Conservation (phyloP, 2,797 vertebrate species). For the Oceanodroma leucorhoa region DNA sequence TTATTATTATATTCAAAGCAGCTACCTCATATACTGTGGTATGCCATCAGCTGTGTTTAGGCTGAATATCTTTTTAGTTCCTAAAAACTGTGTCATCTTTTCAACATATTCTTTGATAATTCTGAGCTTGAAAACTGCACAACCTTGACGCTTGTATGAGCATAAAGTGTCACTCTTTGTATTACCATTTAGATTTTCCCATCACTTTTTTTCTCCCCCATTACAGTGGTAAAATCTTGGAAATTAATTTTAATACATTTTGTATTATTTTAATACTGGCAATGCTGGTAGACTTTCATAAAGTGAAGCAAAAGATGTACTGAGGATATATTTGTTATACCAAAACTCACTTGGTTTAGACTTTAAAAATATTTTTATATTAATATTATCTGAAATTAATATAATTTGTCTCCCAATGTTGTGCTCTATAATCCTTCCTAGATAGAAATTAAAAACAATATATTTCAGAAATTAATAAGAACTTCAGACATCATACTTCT, state of each 20-base stretch:
- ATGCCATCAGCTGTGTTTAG: neutral
- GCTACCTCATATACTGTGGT: neutral
- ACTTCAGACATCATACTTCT: neutral
- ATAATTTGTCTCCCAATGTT: neutral
- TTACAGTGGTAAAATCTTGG: neutral
- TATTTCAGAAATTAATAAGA: neutral
- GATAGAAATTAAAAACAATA: fast-evolving
- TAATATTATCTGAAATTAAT: neutral
- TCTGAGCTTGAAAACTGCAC: neutral
- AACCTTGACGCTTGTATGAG: neutral
- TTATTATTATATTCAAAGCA: neutral
- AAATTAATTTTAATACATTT: neutral
- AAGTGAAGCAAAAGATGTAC: neutral
- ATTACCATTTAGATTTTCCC: neutral
- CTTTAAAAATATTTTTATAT: neutral
- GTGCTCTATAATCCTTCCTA: neutral
- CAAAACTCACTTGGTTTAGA: fast-evolving
- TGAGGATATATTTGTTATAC: neutral
- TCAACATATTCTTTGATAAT: neutral
- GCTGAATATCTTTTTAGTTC: neutral
- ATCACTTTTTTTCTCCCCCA: fast-evolving
- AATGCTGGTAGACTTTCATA: neutral
- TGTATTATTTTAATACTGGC: neutral
- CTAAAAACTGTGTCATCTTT: neutral
- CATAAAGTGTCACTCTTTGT: neutral